Evolutionary conservation across 2,113 vertebrate genomes (phyloP).

Genomic region (Pterocles orientalis): DNA sequence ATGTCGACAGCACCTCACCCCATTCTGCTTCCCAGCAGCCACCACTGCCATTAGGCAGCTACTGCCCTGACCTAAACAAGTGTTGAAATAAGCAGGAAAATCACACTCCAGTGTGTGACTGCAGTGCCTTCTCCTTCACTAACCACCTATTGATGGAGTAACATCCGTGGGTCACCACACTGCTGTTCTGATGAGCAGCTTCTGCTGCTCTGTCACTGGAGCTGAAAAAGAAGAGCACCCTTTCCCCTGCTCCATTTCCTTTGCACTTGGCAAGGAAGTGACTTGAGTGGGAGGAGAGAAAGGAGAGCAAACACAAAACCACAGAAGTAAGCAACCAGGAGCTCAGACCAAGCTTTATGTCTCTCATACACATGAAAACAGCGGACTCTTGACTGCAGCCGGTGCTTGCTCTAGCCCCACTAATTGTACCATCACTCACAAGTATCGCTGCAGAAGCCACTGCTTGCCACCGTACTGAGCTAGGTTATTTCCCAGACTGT

Average conservation of each 20-base stretch:
- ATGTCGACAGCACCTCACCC: background rate
- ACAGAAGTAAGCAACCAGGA: background rate
- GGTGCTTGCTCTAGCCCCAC: background rate
- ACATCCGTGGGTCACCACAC: background rate
- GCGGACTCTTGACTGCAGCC: rapidly evolving
- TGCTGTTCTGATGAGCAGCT: background rate
- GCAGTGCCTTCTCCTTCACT: background rate
- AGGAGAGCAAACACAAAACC: background rate
- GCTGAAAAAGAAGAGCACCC: background rate
- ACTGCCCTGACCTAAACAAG: background rate
- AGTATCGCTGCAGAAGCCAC: background rate
- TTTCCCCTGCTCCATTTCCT: background rate
- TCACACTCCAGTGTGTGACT: background rate
- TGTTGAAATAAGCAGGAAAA: background rate
- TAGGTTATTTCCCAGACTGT: background rate
- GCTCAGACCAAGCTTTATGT: background rate
- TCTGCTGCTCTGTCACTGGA: background rate
- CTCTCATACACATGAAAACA: background rate
- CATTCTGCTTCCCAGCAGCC: background rate
- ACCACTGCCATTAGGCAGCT: background rate
- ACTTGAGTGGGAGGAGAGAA: constrained; percentile 9
- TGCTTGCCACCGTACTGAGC: background rate
- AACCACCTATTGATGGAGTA: background rate
- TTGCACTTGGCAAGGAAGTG: background rate
- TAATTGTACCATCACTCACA: background rate